A percentile compares a stretch with the other conserved stretches of the same genome.
Conservation (phyloP, 1,140 invertebrate genomes). For the Asobara japonica region DNA sequence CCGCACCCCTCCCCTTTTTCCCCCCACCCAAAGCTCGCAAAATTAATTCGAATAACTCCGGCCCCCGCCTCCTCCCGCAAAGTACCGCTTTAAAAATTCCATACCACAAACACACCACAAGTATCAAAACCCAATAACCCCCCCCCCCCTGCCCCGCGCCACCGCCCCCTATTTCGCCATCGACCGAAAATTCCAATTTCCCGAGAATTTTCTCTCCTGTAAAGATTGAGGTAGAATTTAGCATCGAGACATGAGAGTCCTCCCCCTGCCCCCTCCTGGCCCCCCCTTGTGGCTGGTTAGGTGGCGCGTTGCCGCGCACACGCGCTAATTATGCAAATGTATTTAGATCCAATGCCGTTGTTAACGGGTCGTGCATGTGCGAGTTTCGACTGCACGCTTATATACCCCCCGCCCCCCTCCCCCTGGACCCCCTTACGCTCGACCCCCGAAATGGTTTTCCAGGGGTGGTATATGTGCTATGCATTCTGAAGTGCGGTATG, state of each 20-base stretch:
- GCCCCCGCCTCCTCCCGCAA: too few species aligned
- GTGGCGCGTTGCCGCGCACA: constrained; percentile 41
- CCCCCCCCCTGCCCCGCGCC: too few species aligned
- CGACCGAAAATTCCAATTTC: not conserved
- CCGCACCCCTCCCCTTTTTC: too few species aligned
- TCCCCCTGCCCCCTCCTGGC: too few species aligned
- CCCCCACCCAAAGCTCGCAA: too few species aligned
- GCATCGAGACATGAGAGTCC: not conserved
- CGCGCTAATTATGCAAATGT: constrained; percentile 55
- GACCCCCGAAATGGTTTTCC: constrained; percentile 9
- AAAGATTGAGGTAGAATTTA: not conserved
- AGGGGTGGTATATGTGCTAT: not conserved
- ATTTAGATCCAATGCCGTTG: constrained; percentile 49
- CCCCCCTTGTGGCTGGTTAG: constrained; percentile 13
- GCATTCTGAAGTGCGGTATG: not conserved
- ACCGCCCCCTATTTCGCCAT: too few species aligned
- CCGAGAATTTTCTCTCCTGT: not conserved
- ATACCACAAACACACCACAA: not conserved
- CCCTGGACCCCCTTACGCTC: not conserved
- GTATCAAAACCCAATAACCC: not conserved
- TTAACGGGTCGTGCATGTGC: constrained; percentile 43
- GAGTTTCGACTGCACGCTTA: constrained; percentile 26
- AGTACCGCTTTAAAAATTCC: not conserved
- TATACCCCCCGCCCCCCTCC: not conserved
- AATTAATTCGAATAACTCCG: too few species aligned